Evolutionary conservation across 2,888 invertebrate species (phyloP).

Genomic region (Drosophila formosana): DNA sequence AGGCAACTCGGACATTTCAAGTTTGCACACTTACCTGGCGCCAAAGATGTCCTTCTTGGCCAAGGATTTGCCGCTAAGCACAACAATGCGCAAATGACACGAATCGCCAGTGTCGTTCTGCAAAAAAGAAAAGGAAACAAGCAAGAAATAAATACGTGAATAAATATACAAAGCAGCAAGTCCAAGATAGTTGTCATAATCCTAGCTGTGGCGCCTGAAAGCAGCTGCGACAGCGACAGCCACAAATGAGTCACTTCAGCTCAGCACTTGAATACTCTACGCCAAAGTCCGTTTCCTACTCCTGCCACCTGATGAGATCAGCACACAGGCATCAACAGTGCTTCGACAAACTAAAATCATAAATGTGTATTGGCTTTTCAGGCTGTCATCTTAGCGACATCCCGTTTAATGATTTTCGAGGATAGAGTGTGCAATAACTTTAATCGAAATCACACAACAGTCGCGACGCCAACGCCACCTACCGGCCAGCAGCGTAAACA

Average conservation of each 20-base stretch:
- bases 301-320: not conserved
- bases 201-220: not conserved
- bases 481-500: not conserved
- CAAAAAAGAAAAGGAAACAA: slow-evolving; percentile 61
- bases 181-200: slow-evolving; percentile 2
- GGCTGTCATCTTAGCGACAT: not conserved
- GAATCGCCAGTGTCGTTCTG: slow-evolving; percentile 91
- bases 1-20: not conserved
- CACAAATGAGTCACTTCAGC: slow-evolving; percentile 54
- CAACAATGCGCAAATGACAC: slow-evolving; percentile 93
- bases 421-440: slow-evolving; percentile 4
- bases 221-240: slow-evolving; percentile 4
- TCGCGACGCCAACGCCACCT: not conserved
- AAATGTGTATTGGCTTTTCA: not conserved
- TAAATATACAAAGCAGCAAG: not conserved
- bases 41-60: slow-evolving; percentile 99
- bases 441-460: not conserved
- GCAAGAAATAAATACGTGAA: slow-evolving; percentile 25
- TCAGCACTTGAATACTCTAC: slow-evolving; percentile 19
- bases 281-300: slow-evolving; percentile 1
- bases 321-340: slow-evolving; percentile 24
- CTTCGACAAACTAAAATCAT: not conserved
- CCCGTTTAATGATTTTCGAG: not conserved
- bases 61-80: slow-evolving; percentile 94
- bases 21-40: slow-evolving; percentile 92